Percentiles rank a stretch among this genome's conserved stretches.
Evolutionary conservation across 1,140 invertebrate species (phyloP).

Genomic region (Eriosoma lanigerum): DNA sequence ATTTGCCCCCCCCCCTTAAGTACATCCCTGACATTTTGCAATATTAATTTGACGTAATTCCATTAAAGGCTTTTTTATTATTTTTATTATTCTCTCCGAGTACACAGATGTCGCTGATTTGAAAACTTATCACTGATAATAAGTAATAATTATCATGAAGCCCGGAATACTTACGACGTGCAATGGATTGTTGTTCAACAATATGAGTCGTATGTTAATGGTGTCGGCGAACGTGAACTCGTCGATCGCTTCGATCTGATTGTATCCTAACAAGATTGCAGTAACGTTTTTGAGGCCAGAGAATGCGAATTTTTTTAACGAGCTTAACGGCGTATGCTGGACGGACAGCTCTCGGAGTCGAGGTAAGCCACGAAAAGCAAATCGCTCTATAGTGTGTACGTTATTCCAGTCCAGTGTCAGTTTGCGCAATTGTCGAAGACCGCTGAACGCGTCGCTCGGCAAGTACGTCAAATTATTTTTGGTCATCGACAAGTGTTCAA

Average conservation of each 20-base stretch:
- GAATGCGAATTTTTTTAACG: slow-evolving; percentile 76
- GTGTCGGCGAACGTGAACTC: slow-evolving; percentile 80
- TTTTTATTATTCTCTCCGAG: too few relatives aligned
- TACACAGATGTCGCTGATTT: too few relatives aligned
- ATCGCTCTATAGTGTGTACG: slow-evolving; percentile 74
- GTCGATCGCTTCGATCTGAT: slow-evolving; percentile 76
- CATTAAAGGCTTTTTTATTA: too few relatives aligned
- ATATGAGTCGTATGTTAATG: slow-evolving; percentile 73
- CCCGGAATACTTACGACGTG: slow-evolving; percentile 64
- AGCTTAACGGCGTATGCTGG: slow-evolving; percentile 75
- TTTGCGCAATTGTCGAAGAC: slow-evolving; percentile 69
- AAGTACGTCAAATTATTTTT: slow-evolving; percentile 78
- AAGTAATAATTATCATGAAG: too few relatives aligned
- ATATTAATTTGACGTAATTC: too few relatives aligned
- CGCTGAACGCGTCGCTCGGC: slow-evolving; percentile 75
- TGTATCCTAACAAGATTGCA: slow-evolving; percentile 72
- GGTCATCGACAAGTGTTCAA: slow-evolving; percentile 76
- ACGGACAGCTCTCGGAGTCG: slow-evolving; percentile 76
- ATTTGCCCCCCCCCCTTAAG: too few relatives aligned
- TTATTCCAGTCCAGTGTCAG: slow-evolving; percentile 79
- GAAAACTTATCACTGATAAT: too few relatives aligned
- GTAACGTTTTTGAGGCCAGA: slow-evolving; percentile 79
- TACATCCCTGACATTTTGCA: too few relatives aligned
- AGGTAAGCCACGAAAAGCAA: slow-evolving; percentile 77
- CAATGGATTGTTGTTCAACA: slow-evolving; percentile 76